Evolutionary conservation across 2,888 invertebrate genomes (phyloP).

Genomic region (Microdon myrmicae): DNA sequence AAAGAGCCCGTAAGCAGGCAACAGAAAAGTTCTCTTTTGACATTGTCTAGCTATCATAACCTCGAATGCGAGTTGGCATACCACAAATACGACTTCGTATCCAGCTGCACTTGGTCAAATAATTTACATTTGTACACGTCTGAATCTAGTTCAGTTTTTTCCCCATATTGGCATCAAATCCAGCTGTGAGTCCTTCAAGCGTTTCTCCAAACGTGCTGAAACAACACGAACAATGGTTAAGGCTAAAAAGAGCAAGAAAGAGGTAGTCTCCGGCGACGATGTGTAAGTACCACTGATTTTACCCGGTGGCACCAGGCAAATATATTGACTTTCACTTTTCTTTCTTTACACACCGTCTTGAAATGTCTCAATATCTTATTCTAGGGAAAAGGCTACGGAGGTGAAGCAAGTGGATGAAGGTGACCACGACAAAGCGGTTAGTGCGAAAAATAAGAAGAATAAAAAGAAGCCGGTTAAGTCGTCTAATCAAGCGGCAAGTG

Average conservation of each 20-base stretch:
- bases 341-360: neutral
- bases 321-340: slow-evolving; percentile 53
- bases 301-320: slow-evolving; percentile 20
- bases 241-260: slow-evolving; percentile 84
- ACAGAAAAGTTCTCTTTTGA: slow-evolving; percentile 29
- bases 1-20: too few species aligned
- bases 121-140: too few species aligned
- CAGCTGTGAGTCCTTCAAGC: slow-evolving; percentile 43
- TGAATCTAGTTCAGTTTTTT: too few species aligned
- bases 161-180: slow-evolving; percentile 25
- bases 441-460: slow-evolving; percentile 67
- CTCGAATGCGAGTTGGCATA: slow-evolving; percentile 44
- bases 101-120: too few species aligned
- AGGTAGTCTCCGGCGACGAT: slow-evolving; percentile 77
- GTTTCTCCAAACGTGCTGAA: slow-evolving; percentile 64
- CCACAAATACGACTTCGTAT: slow-evolving; percentile 49
- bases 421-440: slow-evolving; percentile 56
- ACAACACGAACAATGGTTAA: slow-evolving; percentile 75
- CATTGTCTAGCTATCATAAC: slow-evolving; percentile 36
- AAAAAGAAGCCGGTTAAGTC: slow-evolving; percentile 60
- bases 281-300: slow-evolving; percentile 71
- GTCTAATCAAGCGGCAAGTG: slow-evolving; percentile 59
- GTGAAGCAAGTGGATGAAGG: slow-evolving; percentile 56
- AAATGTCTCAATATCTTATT: slow-evolving; percentile 56
- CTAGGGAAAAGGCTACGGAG: slow-evolving; percentile 72